Evolutionary conservation across 2,888 invertebrate genomes (phyloP).

Genomic region (Apotomis betuletana): DNA sequence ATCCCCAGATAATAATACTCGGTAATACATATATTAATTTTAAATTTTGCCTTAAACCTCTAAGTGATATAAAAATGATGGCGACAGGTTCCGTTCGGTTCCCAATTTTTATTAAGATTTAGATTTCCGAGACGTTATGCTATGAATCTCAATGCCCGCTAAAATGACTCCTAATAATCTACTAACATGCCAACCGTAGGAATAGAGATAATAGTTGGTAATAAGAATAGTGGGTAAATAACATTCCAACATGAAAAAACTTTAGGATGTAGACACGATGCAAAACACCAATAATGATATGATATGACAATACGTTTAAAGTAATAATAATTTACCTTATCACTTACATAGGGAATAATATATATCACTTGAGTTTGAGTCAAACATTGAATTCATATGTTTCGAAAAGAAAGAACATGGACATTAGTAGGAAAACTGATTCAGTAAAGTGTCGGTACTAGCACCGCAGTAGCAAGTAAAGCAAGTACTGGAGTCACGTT

Average conservation of each 20-base stretch:
- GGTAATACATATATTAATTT: conserved; percentile 10
- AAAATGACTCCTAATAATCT: conserved; percentile 52
- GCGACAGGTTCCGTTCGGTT: background rate
- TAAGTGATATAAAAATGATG: conserved; percentile 22
- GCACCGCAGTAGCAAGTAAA: background rate
- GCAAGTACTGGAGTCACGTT: no score
- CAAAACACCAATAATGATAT: conserved; percentile 46
- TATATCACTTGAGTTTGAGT: conserved; percentile 27
- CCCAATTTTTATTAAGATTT: background rate
- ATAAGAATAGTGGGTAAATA: conserved; percentile 45
- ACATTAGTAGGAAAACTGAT: no score
- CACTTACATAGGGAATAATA: conserved; percentile 23
- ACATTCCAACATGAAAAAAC: conserved; percentile 51
- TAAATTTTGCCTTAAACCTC: conserved; percentile 17
- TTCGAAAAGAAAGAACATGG: no score
- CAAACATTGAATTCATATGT: conserved; percentile 1
- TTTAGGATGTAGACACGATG: conserved; percentile 46
- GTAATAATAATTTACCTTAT: conserved; percentile 36
- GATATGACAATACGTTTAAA: conserved; percentile 47
- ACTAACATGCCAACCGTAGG: conserved; percentile 53
- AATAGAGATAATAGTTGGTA: conserved; percentile 49
- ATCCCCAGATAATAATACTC: conserved; percentile 12
- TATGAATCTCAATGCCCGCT: conserved; percentile 42
- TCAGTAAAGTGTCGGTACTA: no score
- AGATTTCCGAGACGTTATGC: conserved; percentile 8